phyloP scores from a whole-genome alignment of 2,888 invertebrate species.

The Sussaba pulchella region DNA sequence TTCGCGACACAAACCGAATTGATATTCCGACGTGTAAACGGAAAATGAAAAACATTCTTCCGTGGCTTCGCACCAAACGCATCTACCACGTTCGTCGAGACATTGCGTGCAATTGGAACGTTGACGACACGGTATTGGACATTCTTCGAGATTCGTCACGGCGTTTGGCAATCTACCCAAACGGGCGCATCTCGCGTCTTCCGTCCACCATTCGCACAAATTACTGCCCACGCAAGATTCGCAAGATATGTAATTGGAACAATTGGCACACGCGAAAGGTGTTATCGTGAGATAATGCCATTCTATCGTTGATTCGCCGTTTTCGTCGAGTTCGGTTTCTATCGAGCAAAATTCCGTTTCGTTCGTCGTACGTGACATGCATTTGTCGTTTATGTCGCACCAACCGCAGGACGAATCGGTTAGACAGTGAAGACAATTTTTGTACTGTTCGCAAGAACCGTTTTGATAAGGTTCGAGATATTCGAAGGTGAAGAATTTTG shows the following conservation, averaged over 20 bases:
- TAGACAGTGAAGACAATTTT: slow-evolving; percentile 94
- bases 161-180: slow-evolving; percentile 89
- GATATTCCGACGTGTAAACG: slow-evolving; percentile 97
- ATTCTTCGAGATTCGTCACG: slow-evolving; percentile 88
- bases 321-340: slow-evolving; percentile 85
- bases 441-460: slow-evolving; percentile 91
- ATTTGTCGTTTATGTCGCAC: slow-evolving; percentile 92
- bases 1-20: slow-evolving; percentile 96
- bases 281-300: slow-evolving; percentile 94
- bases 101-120: slow-evolving; percentile 93
- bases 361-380: slow-evolving; percentile 89
- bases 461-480: slow-evolving; percentile 95
- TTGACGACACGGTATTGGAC: slow-evolving; percentile 93
- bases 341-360: slow-evolving; percentile 88
- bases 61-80: slow-evolving; percentile 98
- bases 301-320: slow-evolving; percentile 86
- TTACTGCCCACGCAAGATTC: slow-evolving; percentile 91
- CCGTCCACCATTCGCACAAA: slow-evolving; percentile 96
- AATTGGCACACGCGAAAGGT: slow-evolving; percentile 93
- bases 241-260: slow-evolving; percentile 95
- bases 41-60: slow-evolving; percentile 97
- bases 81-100: slow-evolving; percentile 93
- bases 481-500: slow-evolving; percentile 95
- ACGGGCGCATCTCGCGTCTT: slow-evolving; percentile 94
- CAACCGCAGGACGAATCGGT: slow-evolving; percentile 96